These are phyloP conservation scores for Pangasius djambal DNA, from an alignment of 2,797 vertebrate species.

Conservation along the genomic window DNA sequence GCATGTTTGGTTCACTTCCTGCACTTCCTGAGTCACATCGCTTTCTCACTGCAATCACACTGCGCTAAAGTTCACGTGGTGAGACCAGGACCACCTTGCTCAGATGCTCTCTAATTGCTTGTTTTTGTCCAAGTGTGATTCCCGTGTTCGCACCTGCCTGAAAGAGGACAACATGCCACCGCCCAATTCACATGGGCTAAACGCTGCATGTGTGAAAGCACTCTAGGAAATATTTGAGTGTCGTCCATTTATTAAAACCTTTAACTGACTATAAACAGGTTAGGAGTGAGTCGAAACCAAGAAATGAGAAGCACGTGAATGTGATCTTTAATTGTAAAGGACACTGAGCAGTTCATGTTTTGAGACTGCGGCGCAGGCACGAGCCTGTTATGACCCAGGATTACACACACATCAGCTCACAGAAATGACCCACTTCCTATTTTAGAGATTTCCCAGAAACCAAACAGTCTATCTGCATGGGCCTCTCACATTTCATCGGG, in stretches of 20 bases:
- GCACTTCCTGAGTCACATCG: neutral
- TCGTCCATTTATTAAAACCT: neutral
- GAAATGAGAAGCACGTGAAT: neutral
- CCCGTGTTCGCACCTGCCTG: no score
- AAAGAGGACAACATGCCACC: neutral
- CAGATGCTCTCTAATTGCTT: neutral
- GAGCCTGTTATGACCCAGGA: constrained; percentile 35
- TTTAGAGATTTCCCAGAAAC: constrained; percentile 50
- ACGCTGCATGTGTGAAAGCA: neutral
- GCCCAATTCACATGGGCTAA: neutral
- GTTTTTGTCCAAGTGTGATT: neutral
- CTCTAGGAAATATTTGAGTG: neutral
- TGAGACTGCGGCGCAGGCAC: neutral
- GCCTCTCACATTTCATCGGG: constrained; percentile 8
- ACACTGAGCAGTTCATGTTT: constrained; percentile 7
- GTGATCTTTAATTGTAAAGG: constrained; percentile 18
- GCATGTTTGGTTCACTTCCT: neutral
- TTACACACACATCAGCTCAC: constrained; percentile 31
- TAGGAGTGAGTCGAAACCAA: neutral
- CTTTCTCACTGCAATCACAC: neutral
- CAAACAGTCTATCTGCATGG: constrained; percentile 23
- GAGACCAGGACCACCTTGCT: neutral
- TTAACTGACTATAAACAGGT: neutral
- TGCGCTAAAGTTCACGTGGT: no score
- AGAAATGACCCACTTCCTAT: constrained; percentile 57